Evolutionary conservation across 92 coral and sea anemone species (phyloP).

Genomic region (Epizoanthus stellaris): DNA sequence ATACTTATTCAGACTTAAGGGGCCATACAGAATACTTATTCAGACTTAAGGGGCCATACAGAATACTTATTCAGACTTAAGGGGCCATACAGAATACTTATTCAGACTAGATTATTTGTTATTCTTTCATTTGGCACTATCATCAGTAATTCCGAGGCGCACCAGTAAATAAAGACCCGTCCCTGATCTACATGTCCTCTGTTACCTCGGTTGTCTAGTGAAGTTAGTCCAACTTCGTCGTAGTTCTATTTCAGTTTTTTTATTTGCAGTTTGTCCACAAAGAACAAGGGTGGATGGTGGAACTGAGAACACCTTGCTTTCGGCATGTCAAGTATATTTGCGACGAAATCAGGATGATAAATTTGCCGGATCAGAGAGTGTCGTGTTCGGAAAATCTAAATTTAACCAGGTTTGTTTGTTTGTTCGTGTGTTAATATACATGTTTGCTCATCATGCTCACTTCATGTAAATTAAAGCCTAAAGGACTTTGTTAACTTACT

Average conservation of each 20-base stretch:
- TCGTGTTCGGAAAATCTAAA: conserved; percentile 34
- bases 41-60: too few relatives aligned
- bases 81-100: too few relatives aligned
- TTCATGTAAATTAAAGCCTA: not conserved
- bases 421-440: not conserved
- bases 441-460: not conserved
- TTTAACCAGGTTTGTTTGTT: conserved; percentile 23
- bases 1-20: too few relatives aligned
- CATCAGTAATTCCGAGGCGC: too few relatives aligned
- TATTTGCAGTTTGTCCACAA: conserved; percentile 23
- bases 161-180: not conserved
- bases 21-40: too few relatives aligned
- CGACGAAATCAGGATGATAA: conserved; percentile 28
- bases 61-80: too few relatives aligned
- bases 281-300: conserved; percentile 34
- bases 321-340: conserved; percentile 35
- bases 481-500: too few relatives aligned
- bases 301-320: conserved; percentile 18
- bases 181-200: not conserved
- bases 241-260: not conserved
- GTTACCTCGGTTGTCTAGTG: not conserved
- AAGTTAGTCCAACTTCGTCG: too few relatives aligned
- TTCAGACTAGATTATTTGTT: too few relatives aligned
- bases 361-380: conserved; percentile 14
- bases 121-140: too few relatives aligned